Conservation (phyloP, 2,888 invertebrate genomes). For the Dione vanillae region DNA sequence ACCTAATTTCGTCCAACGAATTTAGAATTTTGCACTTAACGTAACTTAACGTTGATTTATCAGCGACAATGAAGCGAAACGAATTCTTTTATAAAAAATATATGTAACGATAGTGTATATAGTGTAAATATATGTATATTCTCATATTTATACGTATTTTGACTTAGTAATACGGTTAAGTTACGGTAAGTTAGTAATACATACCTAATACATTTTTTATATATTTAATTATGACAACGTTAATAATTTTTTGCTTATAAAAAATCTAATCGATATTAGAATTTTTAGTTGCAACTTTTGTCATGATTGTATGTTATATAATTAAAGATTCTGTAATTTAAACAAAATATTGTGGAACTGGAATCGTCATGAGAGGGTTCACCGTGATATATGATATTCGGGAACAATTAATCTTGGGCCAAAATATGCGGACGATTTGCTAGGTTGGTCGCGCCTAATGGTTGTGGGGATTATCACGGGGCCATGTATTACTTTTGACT, state of each 20-base stretch:
- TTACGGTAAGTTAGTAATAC: not conserved
- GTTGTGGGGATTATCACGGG: conserved; percentile 76
- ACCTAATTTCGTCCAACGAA: conserved; percentile 67
- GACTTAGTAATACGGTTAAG: too few species aligned
- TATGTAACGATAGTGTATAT: not conserved
- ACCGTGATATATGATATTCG: conserved; percentile 84
- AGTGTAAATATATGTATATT: not conserved
- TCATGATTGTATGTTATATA: too few species aligned
- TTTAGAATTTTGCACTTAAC: conserved; percentile 58
- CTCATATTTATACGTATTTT: not conserved
- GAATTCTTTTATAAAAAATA: conserved; percentile 21
- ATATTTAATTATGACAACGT: too few species aligned
- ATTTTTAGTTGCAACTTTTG: too few species aligned
- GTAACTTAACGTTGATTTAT: conserved; percentile 63
- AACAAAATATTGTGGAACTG: conserved; percentile 81
- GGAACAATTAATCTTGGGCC: conserved; percentile 84
- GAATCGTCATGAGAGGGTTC: conserved; percentile 80
- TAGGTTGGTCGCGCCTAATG: conserved; percentile 83
- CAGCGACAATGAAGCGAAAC: conserved; percentile 34
- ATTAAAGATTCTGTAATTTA: conserved; percentile 53
- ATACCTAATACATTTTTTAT: too few species aligned
- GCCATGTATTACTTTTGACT: conserved; percentile 61
- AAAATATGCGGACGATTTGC: conserved; percentile 85
- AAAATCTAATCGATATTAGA: too few species aligned
- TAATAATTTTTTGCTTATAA: too few species aligned